Conservation (phyloP, 2,888 invertebrate genomes). For the Oeneis ivallda region DNA sequence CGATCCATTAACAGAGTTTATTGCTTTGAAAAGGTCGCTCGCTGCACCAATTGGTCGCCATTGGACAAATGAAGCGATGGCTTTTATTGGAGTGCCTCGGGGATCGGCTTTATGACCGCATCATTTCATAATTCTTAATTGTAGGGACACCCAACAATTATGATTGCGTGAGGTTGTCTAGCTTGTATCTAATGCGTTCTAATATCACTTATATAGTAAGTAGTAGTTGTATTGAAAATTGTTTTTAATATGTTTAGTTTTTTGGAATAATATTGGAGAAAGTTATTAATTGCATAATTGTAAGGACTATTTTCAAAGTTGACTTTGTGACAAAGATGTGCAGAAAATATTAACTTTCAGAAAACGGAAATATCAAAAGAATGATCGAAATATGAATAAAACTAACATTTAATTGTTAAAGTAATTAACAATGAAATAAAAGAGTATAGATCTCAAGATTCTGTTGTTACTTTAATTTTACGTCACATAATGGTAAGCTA, state of each 20-base stretch:
- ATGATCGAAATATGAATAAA: background rate
- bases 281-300: background rate
- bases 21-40: slow-evolving; percentile 58
- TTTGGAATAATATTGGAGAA: background rate
- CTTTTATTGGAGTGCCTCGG: slow-evolving; percentile 57
- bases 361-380: background rate
- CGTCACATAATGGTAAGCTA: background rate
- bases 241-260: background rate
- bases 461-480: background rate
- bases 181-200: background rate
- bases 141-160: slow-evolving; percentile 52
- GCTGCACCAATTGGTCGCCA: slow-evolving; percentile 66
- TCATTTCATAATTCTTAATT: slow-evolving; percentile 54
- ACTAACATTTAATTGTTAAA: background rate
- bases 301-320: background rate
- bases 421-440: background rate
- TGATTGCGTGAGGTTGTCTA: slow-evolving; percentile 42
- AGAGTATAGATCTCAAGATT: background rate
- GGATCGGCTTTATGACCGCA: slow-evolving; percentile 56
- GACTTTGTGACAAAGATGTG: no score
- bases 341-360: no score
- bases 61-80: slow-evolving; percentile 59
- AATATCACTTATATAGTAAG: background rate
- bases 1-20: slow-evolving; percentile 72
- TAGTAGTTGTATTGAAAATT: background rate